These are phyloP conservation scores for Archivesica marissinica DNA, from an alignment of 1,140 invertebrate genomes.

Conservation along the genomic window DNA sequence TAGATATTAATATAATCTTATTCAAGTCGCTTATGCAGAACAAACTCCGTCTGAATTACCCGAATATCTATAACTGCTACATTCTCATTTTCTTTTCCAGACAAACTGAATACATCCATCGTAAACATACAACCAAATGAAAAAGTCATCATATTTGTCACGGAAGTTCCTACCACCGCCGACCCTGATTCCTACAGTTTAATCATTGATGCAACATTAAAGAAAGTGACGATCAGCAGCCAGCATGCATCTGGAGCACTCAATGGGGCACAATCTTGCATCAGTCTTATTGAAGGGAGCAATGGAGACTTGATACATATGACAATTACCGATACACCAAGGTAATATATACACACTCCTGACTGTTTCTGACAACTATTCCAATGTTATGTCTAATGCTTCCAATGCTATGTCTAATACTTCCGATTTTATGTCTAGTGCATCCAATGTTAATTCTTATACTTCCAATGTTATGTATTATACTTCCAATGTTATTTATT, in stretches of 20 bases:
- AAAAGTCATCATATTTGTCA: background rate
- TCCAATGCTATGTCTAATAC: too few species aligned
- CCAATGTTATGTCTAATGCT: too few species aligned
- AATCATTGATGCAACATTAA: background rate
- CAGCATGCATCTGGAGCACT: constrained; percentile 7
- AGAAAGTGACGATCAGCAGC: background rate
- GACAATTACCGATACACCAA: background rate
- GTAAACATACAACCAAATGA: background rate
- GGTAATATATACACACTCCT: too few species aligned
- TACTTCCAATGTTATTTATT: too few species aligned
- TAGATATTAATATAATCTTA: too few species aligned
- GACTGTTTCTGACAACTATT: too few species aligned
- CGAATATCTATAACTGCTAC: too few species aligned
- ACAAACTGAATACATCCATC: background rate
- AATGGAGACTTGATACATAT: background rate
- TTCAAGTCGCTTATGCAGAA: too few species aligned
- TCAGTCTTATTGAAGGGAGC: constrained; percentile 32
- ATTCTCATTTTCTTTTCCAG: background rate
- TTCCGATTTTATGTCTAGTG: too few species aligned
- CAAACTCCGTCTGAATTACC: too few species aligned
- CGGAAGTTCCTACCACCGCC: background rate
- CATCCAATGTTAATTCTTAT: too few species aligned
- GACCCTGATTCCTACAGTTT: constrained; percentile 18
- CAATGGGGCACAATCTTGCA: constrained; percentile 21
- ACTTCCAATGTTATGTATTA: too few species aligned